Evolutionary conservation across 2,888 invertebrate genomes (phyloP).

Genomic region (Pyrocoelia pectoralis): DNA sequence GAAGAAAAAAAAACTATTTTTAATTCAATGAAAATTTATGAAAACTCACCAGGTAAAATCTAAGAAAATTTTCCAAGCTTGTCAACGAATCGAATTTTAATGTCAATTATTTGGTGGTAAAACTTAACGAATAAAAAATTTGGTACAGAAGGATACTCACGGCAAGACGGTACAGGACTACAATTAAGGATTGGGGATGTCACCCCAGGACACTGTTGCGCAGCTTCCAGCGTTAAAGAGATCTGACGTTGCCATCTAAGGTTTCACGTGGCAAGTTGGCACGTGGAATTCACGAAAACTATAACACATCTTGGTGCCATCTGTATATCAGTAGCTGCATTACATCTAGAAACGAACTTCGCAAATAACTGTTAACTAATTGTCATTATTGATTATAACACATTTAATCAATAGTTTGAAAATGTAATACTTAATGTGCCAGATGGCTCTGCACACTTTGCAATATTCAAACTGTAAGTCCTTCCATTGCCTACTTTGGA

Average conservation of each 20-base stretch:
- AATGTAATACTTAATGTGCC: too few relatives aligned
- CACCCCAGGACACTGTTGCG: constrained; percentile 51
- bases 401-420: too few relatives aligned
- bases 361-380: too few relatives aligned
- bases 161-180: constrained; percentile 51
- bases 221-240: constrained; percentile 41
- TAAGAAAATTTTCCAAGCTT: background rate
- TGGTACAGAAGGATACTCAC: constrained; percentile 47
- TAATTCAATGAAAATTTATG: background rate
- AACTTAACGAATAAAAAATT: constrained; percentile 9
- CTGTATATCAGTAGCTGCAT: background rate
- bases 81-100: background rate
- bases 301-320: background rate
- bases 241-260: constrained; percentile 1
- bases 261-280: background rate
- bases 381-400: too few relatives aligned
- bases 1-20: background rate
- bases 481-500: too few relatives aligned
- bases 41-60: background rate
- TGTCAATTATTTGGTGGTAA: background rate
- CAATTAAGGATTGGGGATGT: constrained; percentile 48
- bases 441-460: too few relatives aligned
- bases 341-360: too few relatives aligned
- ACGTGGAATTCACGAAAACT: too few relatives aligned
- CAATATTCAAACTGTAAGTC: too few relatives aligned